phyloP scores from a whole-genome alignment of 2,113 vertebrate species.

The Pachycephala philippinensis region DNA sequence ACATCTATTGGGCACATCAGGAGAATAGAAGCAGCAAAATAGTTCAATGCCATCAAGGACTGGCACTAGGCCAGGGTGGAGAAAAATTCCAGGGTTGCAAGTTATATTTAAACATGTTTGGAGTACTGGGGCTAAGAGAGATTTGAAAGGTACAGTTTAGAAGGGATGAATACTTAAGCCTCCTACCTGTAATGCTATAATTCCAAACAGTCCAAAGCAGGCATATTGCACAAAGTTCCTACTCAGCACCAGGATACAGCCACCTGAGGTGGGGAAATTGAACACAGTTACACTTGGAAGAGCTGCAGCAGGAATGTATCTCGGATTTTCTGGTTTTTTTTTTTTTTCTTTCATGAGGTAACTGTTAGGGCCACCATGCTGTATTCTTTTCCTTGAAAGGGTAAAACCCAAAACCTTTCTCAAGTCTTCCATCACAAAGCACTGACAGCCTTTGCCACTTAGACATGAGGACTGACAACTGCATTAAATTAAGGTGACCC shows the following conservation, averaged over 20 bases:
- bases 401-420: background rate
- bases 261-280: constrained; percentile 73
- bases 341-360: background rate
- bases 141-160: background rate
- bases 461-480: background rate
- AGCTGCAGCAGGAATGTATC: background rate
- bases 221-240: constrained; percentile 97
- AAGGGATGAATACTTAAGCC: constrained; percentile 2
- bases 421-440: background rate
- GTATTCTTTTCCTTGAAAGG: background rate
- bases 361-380: background rate
- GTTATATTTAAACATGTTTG: background rate
- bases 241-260: constrained; percentile 93
- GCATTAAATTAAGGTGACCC: background rate
- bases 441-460: background rate
- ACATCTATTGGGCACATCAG: background rate
- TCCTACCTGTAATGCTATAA: constrained; percentile 92
- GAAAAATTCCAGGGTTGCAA: background rate
- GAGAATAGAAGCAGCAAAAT: background rate
- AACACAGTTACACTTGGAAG: background rate
- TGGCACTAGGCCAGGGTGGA: background rate
- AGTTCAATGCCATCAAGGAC: background rate
- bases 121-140: background rate
- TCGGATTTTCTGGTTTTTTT: background rate
- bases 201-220: constrained; percentile 94